These are phyloP conservation scores for Pyrocephalus nanus DNA, from an alignment of 2,797 vertebrate species.

Conservation along the genomic window DNA sequence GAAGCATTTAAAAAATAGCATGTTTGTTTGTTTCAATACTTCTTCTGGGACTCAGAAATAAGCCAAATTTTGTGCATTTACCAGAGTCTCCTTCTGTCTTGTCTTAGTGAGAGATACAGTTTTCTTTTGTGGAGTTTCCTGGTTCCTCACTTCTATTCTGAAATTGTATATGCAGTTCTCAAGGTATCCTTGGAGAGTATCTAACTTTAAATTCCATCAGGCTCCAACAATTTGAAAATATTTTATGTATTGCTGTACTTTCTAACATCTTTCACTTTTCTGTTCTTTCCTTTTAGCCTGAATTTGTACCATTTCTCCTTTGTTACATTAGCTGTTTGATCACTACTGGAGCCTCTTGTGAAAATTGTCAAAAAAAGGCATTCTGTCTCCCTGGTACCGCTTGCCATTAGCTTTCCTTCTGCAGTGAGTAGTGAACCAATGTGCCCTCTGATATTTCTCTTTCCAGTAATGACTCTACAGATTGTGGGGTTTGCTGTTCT, in stretches of 20 bases:
- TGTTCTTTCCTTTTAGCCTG: neutral
- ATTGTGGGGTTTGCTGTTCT: neutral
- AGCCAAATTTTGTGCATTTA: neutral
- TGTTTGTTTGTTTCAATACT: neutral
- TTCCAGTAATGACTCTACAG: neutral
- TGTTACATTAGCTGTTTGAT: neutral
- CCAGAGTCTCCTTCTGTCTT: neutral
- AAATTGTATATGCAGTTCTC: neutral
- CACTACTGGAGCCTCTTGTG: neutral
- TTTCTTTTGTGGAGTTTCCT: neutral
- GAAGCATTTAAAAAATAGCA: neutral
- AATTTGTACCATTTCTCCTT: neutral
- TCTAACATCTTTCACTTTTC: neutral
- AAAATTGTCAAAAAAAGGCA: neutral
- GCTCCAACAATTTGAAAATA: neutral
- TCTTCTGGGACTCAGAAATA: neutral
- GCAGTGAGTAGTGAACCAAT: neutral
- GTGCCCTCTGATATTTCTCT: constrained; percentile 1
- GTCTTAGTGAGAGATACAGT: neutral
- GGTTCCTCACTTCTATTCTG: neutral
- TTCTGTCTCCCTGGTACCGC: neutral
- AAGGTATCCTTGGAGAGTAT: neutral
- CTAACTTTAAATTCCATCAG: neutral
- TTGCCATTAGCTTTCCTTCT: neutral
- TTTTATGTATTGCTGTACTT: neutral